Base-by-base conservation (phyloP, 2,797 vertebrate species). In the Urophycis tenuis region DNA sequence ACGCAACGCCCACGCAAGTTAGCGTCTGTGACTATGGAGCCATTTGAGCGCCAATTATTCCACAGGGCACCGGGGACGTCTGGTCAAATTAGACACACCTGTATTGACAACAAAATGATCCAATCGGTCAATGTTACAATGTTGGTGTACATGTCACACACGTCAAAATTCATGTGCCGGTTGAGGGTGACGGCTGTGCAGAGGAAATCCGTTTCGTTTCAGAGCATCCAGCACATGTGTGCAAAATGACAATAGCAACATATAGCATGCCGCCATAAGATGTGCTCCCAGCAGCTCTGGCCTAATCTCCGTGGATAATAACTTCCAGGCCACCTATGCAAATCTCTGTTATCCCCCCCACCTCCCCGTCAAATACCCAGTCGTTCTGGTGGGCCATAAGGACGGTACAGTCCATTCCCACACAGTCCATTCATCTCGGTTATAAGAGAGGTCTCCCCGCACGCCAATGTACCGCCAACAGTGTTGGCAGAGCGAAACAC, bases 271-370 rank as follows among this genome's bases (percentile, higher is more conserved):
- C 19, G 49, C 60, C 53, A 6, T 36, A 49, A 5, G 75, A 29
- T 31, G 12, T 30, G 4, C 34, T 39, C 33, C 6, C 25, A 33
- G 9, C 14, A 41, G 35, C 41, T 76, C 64, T 32, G 72, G 73
- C 75, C 75, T 81, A 83, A 81, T 76, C 74, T 19, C 33, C 34
- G 25, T 74, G 39, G 71, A 73, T 78, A 75, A 80, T 49, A 74
- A 78, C 36, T 34, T 71, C 15, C 19, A 7, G 30, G 25, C 33
- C n/a, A 34, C 73, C 72, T n/a, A 36, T 74, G 74, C 53, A 81
- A 76, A 84, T 73, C 75, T 34, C 34, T 2, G 72, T 67, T 67
- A 17, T 11, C 15, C 19, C 73, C n/a, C 64, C 25, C 14, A 53
- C 49, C 49, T 53, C 14, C 49, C 12, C n/a, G n/a, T 25, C 35